Conservation (phyloP, 2,797 vertebrate genomes). For the Alouatta caraya region DNA sequence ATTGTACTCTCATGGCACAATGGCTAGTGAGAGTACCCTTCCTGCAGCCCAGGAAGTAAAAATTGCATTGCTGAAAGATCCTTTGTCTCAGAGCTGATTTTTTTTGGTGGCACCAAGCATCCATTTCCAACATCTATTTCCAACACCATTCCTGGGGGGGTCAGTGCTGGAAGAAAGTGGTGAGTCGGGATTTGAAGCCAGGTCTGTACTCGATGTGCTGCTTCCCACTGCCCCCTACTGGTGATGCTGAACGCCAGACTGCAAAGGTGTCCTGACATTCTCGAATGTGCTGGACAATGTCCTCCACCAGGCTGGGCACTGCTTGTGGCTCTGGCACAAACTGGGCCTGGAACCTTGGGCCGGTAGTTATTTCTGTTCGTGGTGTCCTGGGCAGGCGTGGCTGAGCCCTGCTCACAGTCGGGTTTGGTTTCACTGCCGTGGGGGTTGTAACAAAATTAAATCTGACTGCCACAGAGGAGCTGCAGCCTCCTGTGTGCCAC, state of each 20-base stretch:
- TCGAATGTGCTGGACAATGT: rapidly evolving
- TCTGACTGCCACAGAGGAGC: background rate
- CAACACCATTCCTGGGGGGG: rapidly evolving
- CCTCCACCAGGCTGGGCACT: background rate
- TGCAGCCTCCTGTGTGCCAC: background rate
- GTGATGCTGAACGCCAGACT: rapidly evolving
- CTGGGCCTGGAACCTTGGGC: background rate
- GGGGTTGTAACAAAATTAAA: background rate
- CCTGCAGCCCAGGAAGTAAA: too few relatives aligned
- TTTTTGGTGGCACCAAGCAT: too few relatives aligned
- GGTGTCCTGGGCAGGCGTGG: rapidly evolving
- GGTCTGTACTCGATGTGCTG: rapidly evolving
- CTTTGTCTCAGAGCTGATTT: too few relatives aligned
- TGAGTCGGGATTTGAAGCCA: rapidly evolving
- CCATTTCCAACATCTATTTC: too few relatives aligned
- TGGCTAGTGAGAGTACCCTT: too few relatives aligned
- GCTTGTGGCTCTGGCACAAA: background rate
- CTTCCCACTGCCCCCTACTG: background rate
- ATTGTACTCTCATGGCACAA: too few relatives aligned
- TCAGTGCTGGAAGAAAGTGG: background rate
- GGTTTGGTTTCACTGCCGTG: rapidly evolving
- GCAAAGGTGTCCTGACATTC: background rate
- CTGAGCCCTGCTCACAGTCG: background rate
- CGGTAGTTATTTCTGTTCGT: background rate
- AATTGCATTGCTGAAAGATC: too few relatives aligned